These are phyloP conservation scores for Lepidostoma basale DNA, from an alignment of 1,140 invertebrate species.

Conservation along the genomic window DNA sequence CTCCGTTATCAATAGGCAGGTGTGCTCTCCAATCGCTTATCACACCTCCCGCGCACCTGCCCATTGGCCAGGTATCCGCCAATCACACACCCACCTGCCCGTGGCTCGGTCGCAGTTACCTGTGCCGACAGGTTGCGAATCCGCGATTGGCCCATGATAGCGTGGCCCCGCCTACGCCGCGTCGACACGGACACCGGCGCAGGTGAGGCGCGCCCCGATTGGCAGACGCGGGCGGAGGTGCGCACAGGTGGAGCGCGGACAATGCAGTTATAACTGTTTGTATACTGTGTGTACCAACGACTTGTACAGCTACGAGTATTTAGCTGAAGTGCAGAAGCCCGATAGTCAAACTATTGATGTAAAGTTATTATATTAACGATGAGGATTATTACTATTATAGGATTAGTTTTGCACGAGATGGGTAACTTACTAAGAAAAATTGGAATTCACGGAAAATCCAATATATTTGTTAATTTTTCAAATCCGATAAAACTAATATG, in stretches of 20 bases:
- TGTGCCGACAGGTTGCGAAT: constrained; percentile 9
- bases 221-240: constrained; percentile 1
- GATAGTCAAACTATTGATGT: no score
- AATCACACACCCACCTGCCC: constrained; percentile 14
- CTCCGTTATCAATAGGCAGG: constrained; percentile 4
- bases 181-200: neutral
- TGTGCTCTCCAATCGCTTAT: constrained; percentile 14
- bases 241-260: constrained; percentile 31
- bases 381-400: no score
- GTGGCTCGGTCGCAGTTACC: constrained; percentile 4
- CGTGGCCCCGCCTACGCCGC: constrained; percentile 24
- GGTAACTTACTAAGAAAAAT: no score
- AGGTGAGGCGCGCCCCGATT: constrained; percentile 35
- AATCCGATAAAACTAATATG: no score
- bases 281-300: no score
- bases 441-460: no score
- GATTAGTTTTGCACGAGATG: no score
- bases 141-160: constrained; percentile 27
- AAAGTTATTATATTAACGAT: no score
- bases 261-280: no score
- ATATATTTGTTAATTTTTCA: no score
- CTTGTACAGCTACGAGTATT: no score
- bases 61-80: constrained; percentile 18
- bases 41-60: constrained; percentile 15
- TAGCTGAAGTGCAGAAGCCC: no score